phyloP scores from a whole-genome alignment of 2,113 vertebrate species.

The Raja brachyura region DNA sequence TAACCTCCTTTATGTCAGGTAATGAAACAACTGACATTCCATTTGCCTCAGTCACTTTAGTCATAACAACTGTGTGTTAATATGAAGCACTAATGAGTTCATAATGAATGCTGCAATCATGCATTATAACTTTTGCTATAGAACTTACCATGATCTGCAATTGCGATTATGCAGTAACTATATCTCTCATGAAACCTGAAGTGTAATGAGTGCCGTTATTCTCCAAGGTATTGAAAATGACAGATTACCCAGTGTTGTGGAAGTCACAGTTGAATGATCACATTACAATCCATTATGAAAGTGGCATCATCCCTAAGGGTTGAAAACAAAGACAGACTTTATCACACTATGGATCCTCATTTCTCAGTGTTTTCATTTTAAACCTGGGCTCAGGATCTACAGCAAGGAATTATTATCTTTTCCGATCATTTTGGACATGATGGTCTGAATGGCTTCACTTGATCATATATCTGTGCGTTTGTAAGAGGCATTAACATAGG shows the following conservation, averaged over 20 bases:
- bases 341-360: neutral
- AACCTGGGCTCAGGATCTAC: too few relatives aligned
- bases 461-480: too few relatives aligned
- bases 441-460: too few relatives aligned
- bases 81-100: neutral
- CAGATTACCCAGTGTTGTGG: slow-evolving; percentile 3
- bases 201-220: slow-evolving; percentile 9
- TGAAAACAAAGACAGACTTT: slow-evolving; percentile 5
- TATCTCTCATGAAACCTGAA: neutral
- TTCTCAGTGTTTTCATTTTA: neutral
- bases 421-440: too few relatives aligned
- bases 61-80: neutral
- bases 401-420: too few relatives aligned
- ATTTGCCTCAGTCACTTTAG: slow-evolving; percentile 6
- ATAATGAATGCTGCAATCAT: neutral
- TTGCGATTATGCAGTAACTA: neutral
- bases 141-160: neutral
- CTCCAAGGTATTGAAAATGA: neutral
- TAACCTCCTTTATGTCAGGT: neutral
- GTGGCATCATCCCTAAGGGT: neutral
- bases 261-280: slow-evolving; percentile 7
- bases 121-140: neutral
- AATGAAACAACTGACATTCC: neutral
- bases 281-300: neutral
- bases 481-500: neutral